Evolutionary conservation across 2,797 vertebrate genomes (phyloP), one percentile per base, ranked within the genome.

Genomic region (Helicolenus hilgendorfi): DNA sequence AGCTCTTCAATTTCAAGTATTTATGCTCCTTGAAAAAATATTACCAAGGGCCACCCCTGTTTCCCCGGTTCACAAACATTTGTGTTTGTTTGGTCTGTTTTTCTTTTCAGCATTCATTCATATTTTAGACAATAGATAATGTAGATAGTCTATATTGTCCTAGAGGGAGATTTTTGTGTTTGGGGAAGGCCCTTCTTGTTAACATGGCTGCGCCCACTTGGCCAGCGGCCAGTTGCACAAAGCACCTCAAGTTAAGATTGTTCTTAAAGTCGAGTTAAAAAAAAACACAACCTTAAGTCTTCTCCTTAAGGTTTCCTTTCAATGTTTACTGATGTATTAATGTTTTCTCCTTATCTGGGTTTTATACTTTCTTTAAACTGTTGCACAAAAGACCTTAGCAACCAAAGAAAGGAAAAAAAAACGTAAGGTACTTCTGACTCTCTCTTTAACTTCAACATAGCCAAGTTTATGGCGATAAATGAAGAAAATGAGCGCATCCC

Each of bases 401-500:
- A 11, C 38, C 26, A 69, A 27, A 29, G 5, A 29, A 29, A 20
- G 15, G 41, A n/a, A 0, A 36, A 29, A 10, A 56, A 10, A 20
- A 4, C 38, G 18, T 13, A 49, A 18, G 41, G 41, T 49, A 49
- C 41, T 49, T 20, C 31, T 31, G 6, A 31, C 31, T 31, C 41
- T 49, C 41, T 49, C 41, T 49, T 49, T 49, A 49, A 49, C 3
- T 7, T 7, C 41, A 49, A 49, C 41, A 49, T 49, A 49, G 41
- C 15, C 18, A 6, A 49, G 41, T 20, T 18, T 20, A 49, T 49
- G 41, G 41, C 41, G 14, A 49, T 49, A 20, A 49, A 20, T 49
- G 15, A 49, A 49, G 0, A 3, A 49, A 8, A 0, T 0, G 5
- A 15, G 38, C 5, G 14, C 2, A 41, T 41, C 5, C 38, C 0